Conservation (phyloP, 2,113 vertebrate species). For the Rissa tridactyla region DNA sequence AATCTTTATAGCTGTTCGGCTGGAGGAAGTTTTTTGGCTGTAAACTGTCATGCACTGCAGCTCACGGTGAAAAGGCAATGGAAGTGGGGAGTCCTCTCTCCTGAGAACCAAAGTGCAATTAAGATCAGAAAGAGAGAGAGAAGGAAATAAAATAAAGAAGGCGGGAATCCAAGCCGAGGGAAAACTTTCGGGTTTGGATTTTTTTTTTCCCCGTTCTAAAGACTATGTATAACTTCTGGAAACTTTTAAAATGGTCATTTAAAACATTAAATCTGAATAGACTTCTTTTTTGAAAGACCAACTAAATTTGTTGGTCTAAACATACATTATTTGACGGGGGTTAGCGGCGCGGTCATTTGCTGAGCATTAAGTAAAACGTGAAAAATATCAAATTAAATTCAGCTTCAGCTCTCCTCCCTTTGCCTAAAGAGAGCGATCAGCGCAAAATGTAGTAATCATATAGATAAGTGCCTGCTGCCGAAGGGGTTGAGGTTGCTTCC, state of each 20-base stretch:
- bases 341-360: not conserved
- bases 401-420: not conserved
- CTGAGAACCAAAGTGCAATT: constrained; percentile 47
- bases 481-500: not conserved
- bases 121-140: constrained; percentile 32
- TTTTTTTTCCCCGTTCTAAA: not conserved
- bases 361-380: not conserved
- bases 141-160: not conserved
- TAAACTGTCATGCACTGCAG: constrained; percentile 74
- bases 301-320: not conserved
- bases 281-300: not conserved
- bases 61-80: constrained; percentile 53
- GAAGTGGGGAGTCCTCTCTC: not conserved
- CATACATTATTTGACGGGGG: not conserved
- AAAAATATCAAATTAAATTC: not conserved
- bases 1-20: constrained; percentile 50
- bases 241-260: not conserved
- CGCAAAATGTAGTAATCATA: not conserved
- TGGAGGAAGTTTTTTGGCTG: constrained; percentile 70
- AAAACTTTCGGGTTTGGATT: not conserved
- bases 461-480: not conserved
- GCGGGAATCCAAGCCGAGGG: not conserved
- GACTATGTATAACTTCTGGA: not conserved
- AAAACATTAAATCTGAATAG: not conserved
- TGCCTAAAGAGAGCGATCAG: not conserved